Percentiles rank a stretch among this genome's conserved stretches.
Evolutionary conservation across 1,140 invertebrate species (phyloP).

Genomic region (Apis florea): DNA sequence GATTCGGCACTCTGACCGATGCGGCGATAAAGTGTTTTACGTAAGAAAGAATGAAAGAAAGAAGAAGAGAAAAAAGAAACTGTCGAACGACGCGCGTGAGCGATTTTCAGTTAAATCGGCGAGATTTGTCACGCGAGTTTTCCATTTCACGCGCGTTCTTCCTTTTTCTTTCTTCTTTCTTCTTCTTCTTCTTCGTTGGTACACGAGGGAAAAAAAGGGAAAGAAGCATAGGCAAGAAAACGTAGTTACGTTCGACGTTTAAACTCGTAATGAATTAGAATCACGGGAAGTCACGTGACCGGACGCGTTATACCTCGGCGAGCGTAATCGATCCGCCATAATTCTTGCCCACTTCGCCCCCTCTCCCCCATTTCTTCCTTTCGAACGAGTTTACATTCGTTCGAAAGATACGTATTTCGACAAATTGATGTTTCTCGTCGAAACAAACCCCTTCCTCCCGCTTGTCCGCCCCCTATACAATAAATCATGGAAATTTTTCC

Average conservation of each 20-base stretch:
- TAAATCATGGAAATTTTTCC: slow-evolving; percentile 12
- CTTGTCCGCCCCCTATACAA: neutral
- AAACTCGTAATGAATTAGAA: slow-evolving; percentile 17
- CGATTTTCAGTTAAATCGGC: too few species aligned
- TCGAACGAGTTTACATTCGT: neutral
- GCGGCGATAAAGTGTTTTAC: neutral
- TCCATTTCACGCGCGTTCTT: neutral
- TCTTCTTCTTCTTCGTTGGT: too few species aligned
- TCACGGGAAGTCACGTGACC: slow-evolving; percentile 34
- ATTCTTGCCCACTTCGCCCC: slow-evolving; percentile 7
- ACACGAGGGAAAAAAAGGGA: neutral
- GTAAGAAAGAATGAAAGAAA: neutral
- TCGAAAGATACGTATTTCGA: neutral
- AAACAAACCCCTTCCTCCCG: too few species aligned
- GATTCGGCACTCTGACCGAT: neutral
- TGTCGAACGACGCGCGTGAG: too few species aligned
- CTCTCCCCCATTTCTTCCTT: too few species aligned
- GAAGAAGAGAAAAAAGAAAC: neutral
- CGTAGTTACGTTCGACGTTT: neutral
- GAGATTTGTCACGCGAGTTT: too few species aligned
- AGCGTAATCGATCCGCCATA: slow-evolving; percentile 23
- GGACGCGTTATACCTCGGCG: neutral
- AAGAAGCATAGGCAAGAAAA: neutral
- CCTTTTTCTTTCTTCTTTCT: neutral
- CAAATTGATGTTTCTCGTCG: neutral